A percentile compares a stretch with the other conserved stretches of the same genome.
Evolutionary conservation across 2,797 vertebrate species (phyloP).

Genomic region (Hoplostethus atlanticus): DNA sequence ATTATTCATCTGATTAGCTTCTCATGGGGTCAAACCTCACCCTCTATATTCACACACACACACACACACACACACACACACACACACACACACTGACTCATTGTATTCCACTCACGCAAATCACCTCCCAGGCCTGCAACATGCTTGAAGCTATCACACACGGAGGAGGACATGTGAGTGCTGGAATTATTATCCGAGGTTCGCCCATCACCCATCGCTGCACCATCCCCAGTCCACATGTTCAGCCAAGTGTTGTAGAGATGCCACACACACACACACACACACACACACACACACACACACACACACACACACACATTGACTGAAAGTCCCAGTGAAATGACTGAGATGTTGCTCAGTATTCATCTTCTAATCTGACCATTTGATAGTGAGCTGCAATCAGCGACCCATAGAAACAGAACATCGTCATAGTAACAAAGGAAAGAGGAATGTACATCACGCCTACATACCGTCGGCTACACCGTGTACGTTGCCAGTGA

Average conservation of each 20-base stretch:
- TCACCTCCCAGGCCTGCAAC: conserved; percentile 1
- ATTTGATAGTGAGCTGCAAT: conserved; percentile 60
- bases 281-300: neutral
- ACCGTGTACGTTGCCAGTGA: neutral
- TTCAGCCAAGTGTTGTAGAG: neutral
- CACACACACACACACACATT: neutral
- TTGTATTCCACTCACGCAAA: neutral
- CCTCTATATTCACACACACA: conserved; percentile 13
- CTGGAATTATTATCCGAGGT: conserved; percentile 15
- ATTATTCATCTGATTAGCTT: conserved; percentile 64
- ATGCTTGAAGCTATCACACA: conserved; percentile 14
- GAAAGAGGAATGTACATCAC: conserved; percentile 13
- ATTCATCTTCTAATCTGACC: neutral
- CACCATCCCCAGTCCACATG: neutral
- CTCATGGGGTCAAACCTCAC: conserved; percentile 24
- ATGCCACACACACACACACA: no score
- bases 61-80: conserved; percentile 11
- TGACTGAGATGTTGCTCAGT: no score
- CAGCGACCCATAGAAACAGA: conserved; percentile 57
- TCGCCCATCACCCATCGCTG: conserved; percentile 21
- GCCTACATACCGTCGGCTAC: neutral
- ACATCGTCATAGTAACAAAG: conserved; percentile 72
- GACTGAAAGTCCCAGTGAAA: neutral
- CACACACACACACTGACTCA: neutral
- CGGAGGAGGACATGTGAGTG: conserved; percentile 2